Base-by-base conservation (phyloP, 2,797 vertebrate genomes). In the Falco berigora region DNA sequence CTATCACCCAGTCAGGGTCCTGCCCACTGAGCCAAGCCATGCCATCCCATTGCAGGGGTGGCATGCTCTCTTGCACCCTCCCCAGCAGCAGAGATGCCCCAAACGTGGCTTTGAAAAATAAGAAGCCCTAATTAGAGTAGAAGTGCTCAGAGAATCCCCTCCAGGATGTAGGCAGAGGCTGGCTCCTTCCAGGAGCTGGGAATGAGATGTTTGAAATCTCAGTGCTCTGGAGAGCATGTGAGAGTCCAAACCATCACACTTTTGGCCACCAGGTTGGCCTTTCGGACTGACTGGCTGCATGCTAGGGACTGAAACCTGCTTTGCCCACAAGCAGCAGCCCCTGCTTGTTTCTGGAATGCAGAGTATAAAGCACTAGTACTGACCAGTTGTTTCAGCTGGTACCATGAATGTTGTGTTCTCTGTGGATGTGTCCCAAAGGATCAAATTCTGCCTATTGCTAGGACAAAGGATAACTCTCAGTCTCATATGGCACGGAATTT, bases 321-420 rank as follows among this genome's bases (percentile, higher is more conserved):
- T 74, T 75, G 42, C 46, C 42, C 23, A 50, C 12, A n/a, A 10
- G 20, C 23, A 52, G 67, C 91, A 68, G 49, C 32, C 46, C 49
- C 34, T 34, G 11, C 42, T 46, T 0, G 0, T 77, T 76, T 73
- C 32, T 80, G 64, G 34, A 85, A 30, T 3, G 3, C 28, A 27
- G 44, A 32, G 42, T 18, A 12, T 67, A 62, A 61, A 86, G 58
- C 47, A 42, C 38, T 58, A 42, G 25, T 30, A 52, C 9, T 61
- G 71, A 27, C 15, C 1, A 0, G 21, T 83, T 56, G 38, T 66
- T 62, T 62, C 58, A 56, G 53, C 10, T 0, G 0, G 27, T 52
- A 32, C 13, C 1, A 2, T 71, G 63, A 62, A 27, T 3, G 0
- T 36, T 34, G 15, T 38, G 16, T 49, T 85, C 71, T 63, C 47